A percentile compares a stretch with the other conserved stretches of the same genome.
phyloP scores from a whole-genome alignment of 2,797 vertebrate genomes.

The Octomys mimax region DNA sequence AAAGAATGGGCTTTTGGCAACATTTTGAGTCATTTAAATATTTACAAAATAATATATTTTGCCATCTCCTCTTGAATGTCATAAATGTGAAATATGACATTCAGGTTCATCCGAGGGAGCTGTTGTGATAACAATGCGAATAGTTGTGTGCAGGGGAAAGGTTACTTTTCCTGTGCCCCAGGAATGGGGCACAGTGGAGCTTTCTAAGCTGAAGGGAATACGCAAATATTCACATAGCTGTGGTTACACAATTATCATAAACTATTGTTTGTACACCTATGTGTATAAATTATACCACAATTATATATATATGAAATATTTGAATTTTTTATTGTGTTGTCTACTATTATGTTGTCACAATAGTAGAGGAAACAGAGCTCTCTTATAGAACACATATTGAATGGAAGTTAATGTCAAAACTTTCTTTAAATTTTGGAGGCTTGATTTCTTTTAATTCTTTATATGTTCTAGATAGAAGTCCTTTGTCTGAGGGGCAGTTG shows the following conservation, averaged over 20 bases:
- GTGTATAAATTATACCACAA: background rate
- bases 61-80: background rate
- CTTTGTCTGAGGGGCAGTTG: too few species aligned
- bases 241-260: background rate
- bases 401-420: background rate
- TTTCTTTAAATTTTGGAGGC: background rate
- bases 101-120: background rate
- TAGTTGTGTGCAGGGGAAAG: background rate
- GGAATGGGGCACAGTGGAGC: background rate
- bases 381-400: background rate
- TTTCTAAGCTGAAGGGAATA: background rate
- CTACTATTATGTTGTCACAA: background rate
- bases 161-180: background rate
- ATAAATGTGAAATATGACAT: background rate
- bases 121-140: background rate
- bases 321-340: constrained; percentile 13
- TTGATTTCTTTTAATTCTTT: too few species aligned
- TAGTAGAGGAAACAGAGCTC: background rate
- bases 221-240: background rate
- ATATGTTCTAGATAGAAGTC: too few species aligned
- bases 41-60: background rate
- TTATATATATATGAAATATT: background rate
- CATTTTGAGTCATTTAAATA: background rate
- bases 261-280: background rate
- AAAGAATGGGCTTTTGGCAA: background rate